Percentiles rank a stretch among this genome's conserved stretches.
Conservation (phyloP, 1,140 invertebrate species). For the Hesperophylax magnus region DNA sequence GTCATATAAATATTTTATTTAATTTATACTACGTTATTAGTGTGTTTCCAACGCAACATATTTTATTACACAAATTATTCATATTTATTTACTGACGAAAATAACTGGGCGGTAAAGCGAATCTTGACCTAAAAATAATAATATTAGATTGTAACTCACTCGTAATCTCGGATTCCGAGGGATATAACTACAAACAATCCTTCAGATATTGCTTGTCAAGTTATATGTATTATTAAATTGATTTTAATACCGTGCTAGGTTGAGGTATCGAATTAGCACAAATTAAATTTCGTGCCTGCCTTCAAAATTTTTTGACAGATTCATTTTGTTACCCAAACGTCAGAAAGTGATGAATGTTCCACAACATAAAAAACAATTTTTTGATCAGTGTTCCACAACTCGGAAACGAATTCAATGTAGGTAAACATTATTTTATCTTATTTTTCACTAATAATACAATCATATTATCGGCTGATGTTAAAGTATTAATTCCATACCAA, state of each 20-base stretch:
- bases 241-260: background rate
- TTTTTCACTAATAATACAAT: background rate
- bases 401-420: background rate
- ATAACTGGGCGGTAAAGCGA: background rate
- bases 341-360: background rate
- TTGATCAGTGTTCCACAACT: background rate
- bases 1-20: too few species aligned
- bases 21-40: too few species aligned
- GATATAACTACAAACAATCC: background rate
- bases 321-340: conserved; percentile 16
- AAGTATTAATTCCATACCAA: too few species aligned
- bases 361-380: background rate
- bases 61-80: background rate
- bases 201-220: background rate
- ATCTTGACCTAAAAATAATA: conserved; percentile 31
- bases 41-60: too few species aligned
- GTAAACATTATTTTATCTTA: too few species aligned
- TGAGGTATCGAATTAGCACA: background rate
- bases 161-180: background rate
- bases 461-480: background rate
- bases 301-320: conserved; percentile 11
- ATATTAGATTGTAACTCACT: background rate
- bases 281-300: background rate
- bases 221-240: background rate
- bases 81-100: background rate